Conservation (phyloP, 2,113 vertebrate genomes). For the Vimba vimba region DNA sequence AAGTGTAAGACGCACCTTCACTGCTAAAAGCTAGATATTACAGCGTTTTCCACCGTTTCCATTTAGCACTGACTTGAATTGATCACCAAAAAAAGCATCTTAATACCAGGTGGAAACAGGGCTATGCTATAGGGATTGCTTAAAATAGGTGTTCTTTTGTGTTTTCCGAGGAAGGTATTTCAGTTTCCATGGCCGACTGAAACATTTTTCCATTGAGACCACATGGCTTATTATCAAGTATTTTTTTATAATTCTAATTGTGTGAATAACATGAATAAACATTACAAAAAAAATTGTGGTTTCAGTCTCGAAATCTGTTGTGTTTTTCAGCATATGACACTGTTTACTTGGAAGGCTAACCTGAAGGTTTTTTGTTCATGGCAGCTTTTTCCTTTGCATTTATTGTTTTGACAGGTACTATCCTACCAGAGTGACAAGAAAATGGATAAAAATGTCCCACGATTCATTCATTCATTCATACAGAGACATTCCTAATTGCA, state of each 20-base stretch:
- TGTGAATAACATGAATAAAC: slow-evolving; percentile 56
- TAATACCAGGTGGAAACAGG: neutral
- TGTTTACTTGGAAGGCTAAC: slow-evolving; percentile 10
- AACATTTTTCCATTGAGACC: neutral
- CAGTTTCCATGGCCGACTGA: neutral
- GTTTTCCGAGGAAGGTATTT: neutral
- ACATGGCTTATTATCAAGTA: neutral
- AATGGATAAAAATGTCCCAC: neutral
- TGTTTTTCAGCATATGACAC: neutral
- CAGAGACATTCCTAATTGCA: neutral
- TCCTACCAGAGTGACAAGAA: neutral
- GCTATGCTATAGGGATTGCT: neutral
- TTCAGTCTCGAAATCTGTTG: slow-evolving; percentile 33
- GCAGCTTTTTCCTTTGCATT: neutral
- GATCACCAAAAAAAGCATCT: neutral
- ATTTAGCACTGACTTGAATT: neutral
- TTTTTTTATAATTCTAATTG: slow-evolving; percentile 50
- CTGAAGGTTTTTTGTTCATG: neutral
- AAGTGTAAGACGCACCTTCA: neutral
- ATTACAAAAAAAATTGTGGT: slow-evolving; percentile 23
- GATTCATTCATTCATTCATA: neutral
- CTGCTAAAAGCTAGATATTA: neutral
- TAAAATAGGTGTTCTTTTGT: neutral
- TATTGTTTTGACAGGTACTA: neutral
- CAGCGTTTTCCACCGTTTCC: neutral